Evolutionary conservation across 1,140 invertebrate species (phyloP), one percentile per base, ranked within the genome.

Genomic region (Globodera rostochiensis): DNA sequence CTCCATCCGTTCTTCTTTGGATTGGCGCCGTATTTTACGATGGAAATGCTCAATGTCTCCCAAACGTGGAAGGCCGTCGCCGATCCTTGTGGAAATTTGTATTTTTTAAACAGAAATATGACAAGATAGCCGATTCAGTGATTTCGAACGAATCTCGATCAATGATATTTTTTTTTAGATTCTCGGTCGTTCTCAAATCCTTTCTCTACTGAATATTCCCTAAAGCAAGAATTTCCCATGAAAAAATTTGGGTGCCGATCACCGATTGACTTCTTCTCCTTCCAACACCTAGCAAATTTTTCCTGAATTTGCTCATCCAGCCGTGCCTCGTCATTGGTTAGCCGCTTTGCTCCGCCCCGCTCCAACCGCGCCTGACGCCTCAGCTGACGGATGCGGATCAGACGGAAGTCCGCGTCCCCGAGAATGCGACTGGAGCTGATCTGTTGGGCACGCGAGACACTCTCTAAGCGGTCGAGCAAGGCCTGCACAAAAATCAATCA

Each of bases 371-470:
- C 78, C 49, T 70, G 79, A 73, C 88, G 25, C 45, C 85, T 81
- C 15, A 88, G 25, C 77, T 88, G 86, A 64, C 87, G 84, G 6
- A 77, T 84, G 57, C 81, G 74, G 67, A 89, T 90, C 80, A 86
- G 82, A 75, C 90, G 87, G 88, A 98, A 99, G 90, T 99, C 97
- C 89, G 95, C 95, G 91, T 98, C 96, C 0, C 95, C 95, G 57
- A 99, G 92, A 84, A 99, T 94, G 83, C 94, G 92, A 21, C 93
- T 93, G 69, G 93, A 91, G 69, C 93, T 94, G 77, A 96, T 92
- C 88, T 93, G 91, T 75, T 93, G 91, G 2, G 95, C 95, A 87
- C 93, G 93, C 84, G 91, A 91, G 83, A 86, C 84, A 75, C 84
- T 86, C 80, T 92, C 91, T 9, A 21, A 1, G 1, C 60, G 60